Base-by-base conservation (phyloP, 2,113 vertebrate genomes). In the Albula glossodonta region DNA sequence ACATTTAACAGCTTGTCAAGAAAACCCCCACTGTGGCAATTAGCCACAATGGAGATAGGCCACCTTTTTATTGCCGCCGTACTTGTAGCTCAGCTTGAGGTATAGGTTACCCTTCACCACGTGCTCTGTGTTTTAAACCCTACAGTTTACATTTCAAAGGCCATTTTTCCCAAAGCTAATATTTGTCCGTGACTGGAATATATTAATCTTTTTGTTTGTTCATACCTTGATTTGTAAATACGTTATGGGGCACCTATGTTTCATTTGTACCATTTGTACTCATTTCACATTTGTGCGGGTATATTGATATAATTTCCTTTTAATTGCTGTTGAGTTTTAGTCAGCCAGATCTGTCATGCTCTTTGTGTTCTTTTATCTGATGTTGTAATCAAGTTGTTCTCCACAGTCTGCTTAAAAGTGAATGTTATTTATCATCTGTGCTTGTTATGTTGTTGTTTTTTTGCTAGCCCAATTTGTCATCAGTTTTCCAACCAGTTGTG, bases 1-100 rank as follows among this genome's bases (percentile, higher is more conserved):
- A 22, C 63, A 53, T 94, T 96, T 95, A 95, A 92, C 93, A 95
- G 92, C 90, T 94, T 94, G 93, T 96, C 96, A 96, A 95, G 94
- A 93, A 89, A 87, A 87, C 93, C 88, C 89, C 90, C 88, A 91
- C 78, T 22, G 70, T 83, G 88, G 90, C 91, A 91, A 90, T 90
- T 90, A 87, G 60, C 86, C 31, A 53, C 25, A n/a, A 50, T 66
- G 22, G 12, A 31, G 70, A 74, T 10, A 25, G n/a, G 70, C 8
- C 70, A 5, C 70, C n/a, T 2, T 31, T 74, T 31, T 41, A 5
- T 11, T 5, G 8, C n/a, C 2, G n/a, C 70, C 9, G n/a, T 10
- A 31, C 22, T 11, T 10, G 7, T 74, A 8, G 2, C 70, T n/a
- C n/a, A 31, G n/a, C 70, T 74, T 74, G 70, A 66, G 60, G 19